Evolutionary conservation across 2,888 invertebrate genomes (phyloP).

Genomic region (Tiphia femorata): DNA sequence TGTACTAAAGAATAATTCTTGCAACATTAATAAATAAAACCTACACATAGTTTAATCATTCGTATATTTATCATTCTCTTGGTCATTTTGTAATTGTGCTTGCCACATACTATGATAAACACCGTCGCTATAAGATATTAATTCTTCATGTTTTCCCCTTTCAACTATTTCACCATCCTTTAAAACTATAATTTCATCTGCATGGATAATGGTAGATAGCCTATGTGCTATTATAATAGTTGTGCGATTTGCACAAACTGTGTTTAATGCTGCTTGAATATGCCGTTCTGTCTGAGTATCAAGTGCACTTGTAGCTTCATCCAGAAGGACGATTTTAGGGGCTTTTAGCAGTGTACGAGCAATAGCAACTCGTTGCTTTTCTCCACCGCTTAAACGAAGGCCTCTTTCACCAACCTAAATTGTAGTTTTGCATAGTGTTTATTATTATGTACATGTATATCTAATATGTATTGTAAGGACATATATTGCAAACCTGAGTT

Average conservation of each 20-base stretch:
- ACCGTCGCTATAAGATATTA: slow-evolving; percentile 72
- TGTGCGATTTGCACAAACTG: slow-evolving; percentile 87
- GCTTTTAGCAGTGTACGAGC: slow-evolving; percentile 94
- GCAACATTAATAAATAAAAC: neutral
- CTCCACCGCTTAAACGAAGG: slow-evolving; percentile 94
- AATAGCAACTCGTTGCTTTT: slow-evolving; percentile 97
- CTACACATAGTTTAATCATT: no score
- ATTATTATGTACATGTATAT: no score
- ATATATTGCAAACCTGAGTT: slow-evolving; percentile 77
- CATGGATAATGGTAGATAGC: slow-evolving; percentile 93
- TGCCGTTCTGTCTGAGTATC: slow-evolving; percentile 94
- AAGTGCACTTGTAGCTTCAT: slow-evolving; percentile 95
- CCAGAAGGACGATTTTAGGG: slow-evolving; percentile 90
- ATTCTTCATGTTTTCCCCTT: slow-evolving; percentile 79
- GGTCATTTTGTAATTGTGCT: slow-evolving; percentile 80
- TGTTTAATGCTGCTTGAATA: slow-evolving; percentile 76
- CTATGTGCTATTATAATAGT: slow-evolving; percentile 96
- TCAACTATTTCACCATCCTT: slow-evolving; percentile 93
- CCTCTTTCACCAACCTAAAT: slow-evolving; percentile 93
- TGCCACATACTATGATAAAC: slow-evolving; percentile 95
- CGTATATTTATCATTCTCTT: slow-evolving; percentile 46
- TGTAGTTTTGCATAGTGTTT: no score
- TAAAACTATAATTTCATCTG: slow-evolving; percentile 93
- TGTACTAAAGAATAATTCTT: neutral
- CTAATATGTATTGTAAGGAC: neutral